These are phyloP conservation scores for Malurus alboscapulatus DNA, from an alignment of 2,113 vertebrate genomes.

Conservation along the genomic window DNA sequence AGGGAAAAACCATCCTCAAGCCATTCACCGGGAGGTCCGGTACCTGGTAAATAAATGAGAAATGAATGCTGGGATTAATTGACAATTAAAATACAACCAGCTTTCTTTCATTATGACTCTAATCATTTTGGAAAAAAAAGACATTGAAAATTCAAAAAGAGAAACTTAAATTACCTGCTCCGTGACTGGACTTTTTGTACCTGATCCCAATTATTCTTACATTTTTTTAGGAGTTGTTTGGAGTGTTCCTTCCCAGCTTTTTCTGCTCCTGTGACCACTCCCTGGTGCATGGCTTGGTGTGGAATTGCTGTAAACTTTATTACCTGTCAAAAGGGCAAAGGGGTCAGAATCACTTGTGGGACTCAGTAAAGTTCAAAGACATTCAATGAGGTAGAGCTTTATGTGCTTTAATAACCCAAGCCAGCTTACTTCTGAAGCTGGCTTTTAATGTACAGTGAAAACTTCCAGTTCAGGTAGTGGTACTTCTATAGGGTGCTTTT, in stretches of 20 bases:
- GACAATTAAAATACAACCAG: conserved; percentile 68
- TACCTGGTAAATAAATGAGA: conserved; percentile 85
- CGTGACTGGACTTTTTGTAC: conserved; percentile 4
- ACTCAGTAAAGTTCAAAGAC: conserved; percentile 98
- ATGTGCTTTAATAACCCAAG: conserved; percentile 89
- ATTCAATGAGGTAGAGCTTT: conserved; percentile 86
- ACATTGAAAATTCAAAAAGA: background rate
- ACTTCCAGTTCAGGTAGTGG: conserved; percentile 68
- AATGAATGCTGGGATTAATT: conserved; percentile 69
- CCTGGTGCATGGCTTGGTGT: conserved; percentile 96
- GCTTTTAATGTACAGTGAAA: conserved; percentile 82
- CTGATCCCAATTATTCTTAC: conserved; percentile 51
- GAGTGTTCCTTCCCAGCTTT: conserved; percentile 76
- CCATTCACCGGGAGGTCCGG: conserved; percentile 84
- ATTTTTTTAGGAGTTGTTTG: conserved; percentile 14
- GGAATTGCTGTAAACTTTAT: conserved; percentile 98
- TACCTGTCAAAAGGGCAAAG: conserved; percentile 96
- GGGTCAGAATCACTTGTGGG: conserved; percentile 92
- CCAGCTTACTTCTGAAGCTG: conserved; percentile 81
- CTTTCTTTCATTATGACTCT: conserved; percentile 68
- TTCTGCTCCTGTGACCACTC: conserved; percentile 80
- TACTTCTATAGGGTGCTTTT: conserved; percentile 11
- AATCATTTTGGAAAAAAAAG: conserved; percentile 54
- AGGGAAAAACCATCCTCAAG: conserved; percentile 79
- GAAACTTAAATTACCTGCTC: background rate